Evolutionary conservation across 2,888 invertebrate genomes (phyloP).

Genomic region (Xylophagus ater): DNA sequence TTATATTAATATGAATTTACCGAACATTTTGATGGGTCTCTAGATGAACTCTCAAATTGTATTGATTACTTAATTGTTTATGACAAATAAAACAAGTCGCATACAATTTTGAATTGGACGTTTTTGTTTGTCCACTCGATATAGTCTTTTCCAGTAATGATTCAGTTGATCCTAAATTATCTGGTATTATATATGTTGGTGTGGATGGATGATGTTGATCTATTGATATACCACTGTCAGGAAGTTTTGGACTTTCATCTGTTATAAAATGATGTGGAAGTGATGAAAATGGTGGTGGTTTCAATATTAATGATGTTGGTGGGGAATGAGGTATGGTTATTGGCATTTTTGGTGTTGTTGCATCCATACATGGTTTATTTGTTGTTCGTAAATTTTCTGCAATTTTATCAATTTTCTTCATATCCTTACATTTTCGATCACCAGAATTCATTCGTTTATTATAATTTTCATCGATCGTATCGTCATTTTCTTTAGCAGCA

Average conservation of each 20-base stretch:
- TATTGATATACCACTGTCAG: constrained; percentile 7
- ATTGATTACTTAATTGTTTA: constrained; percentile 81
- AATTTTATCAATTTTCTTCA: constrained; percentile 39
- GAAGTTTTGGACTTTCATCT: constrained; percentile 16
- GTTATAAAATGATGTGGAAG: constrained; percentile 11
- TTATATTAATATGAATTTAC: constrained; percentile 22
- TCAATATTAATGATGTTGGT: constrained; percentile 16
- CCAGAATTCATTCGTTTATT: constrained; percentile 17
- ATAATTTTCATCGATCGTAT: constrained; percentile 18
- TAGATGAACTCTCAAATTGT: constrained; percentile 80
- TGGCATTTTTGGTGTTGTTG: constrained; percentile 14
- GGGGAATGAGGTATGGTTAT: constrained; percentile 15
- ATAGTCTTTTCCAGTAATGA: constrained; percentile 21
- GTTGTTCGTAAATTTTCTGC: constrained; percentile 34
- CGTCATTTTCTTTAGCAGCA: constrained; percentile 21
- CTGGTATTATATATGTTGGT: constrained; percentile 20
- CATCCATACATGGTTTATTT: constrained; percentile 14
- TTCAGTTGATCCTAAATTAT: constrained; percentile 13
- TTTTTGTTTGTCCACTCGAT: constrained; percentile 23
- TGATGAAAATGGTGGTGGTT: constrained; percentile 13
- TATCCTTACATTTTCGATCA: constrained; percentile 27
- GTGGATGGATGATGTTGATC: constrained; percentile 21
- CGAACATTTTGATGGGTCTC: constrained; percentile 79
- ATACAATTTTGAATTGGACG: constrained; percentile 44
- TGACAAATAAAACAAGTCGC: constrained; percentile 74